Evolutionary conservation across 1,140 invertebrate genomes (phyloP), one percentile per base, ranked within the genome.

Genomic region (Drosophila erecta): DNA sequence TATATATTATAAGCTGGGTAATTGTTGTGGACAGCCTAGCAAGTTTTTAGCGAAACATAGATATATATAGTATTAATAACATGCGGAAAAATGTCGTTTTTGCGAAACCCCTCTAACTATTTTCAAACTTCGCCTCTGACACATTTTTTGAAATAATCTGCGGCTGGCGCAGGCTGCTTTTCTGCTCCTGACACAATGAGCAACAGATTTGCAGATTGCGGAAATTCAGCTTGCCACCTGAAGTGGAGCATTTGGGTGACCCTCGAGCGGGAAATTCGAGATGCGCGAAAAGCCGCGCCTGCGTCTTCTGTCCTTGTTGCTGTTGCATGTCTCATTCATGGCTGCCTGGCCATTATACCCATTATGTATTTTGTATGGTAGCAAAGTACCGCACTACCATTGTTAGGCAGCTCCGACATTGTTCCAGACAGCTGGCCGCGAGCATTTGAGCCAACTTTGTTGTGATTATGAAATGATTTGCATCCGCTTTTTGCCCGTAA

Each of bases 391-490:
- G 54, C 30, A 30, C 30, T 44, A 4, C 22, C 35, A 67, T 66
- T 69, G 33, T 67, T 59, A 14, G 35, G 40, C 69, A 33, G 37
- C 20, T 17, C 17, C 40, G 40, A 30, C 55, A 71, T 85, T 81
- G 81, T 85, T 59, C 57, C 72, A 73, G 61, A 86, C 70, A 61
- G 56, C 46, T 38, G 76, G 58, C 43, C 64, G 71, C 38, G 44
- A 50, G 47, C 49, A 37, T 60, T 70, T 54, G 54, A 35, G 58
- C 66, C 65, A 46, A 40, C 38, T 57, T 53, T 84, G 80, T 79
- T 86, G 57, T 77, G 77, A 86, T 81, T 87, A 78, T 81, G 73
- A 86, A 86, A 85, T 85, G 78, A 49, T 46, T 20, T 20, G 69
- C 78, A 70, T 65, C 65, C 15, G 14, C 37, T 22, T 49, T 17